A percentile compares a stretch with the other conserved stretches of the same genome.
Conservation (phyloP, 1,140 invertebrate genomes). For the Euwallacea similis region DNA sequence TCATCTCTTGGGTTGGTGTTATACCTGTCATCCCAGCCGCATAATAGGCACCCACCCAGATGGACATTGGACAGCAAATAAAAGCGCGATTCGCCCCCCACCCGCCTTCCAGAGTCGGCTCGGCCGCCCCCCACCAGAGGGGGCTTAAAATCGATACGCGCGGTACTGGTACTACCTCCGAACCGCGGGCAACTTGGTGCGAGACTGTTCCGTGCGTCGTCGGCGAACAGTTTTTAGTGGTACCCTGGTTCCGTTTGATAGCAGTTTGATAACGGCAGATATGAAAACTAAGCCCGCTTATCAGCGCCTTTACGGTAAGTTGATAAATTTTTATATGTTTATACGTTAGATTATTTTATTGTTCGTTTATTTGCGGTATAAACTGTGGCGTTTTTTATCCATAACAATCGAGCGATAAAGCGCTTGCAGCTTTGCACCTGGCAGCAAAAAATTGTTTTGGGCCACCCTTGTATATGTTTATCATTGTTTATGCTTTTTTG, state of each 20-base stretch:
- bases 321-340: conserved; percentile 52
- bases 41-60: too few relatives aligned
- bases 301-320: conserved; percentile 55
- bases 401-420: not conserved
- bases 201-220: conserved; percentile 19
- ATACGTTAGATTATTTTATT: conserved; percentile 49
- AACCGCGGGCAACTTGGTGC: conserved; percentile 18
- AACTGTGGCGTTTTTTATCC: conserved; percentile 3
- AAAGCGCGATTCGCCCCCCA: conserved; percentile 32
- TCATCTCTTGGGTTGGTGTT: too few relatives aligned
- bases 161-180: conserved; percentile 6
- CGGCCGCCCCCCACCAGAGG: conserved; percentile 12
- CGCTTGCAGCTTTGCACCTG: too few relatives aligned
- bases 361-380: conserved; percentile 37
- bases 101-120: conserved; percentile 20
- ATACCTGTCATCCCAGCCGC: too few relatives aligned
- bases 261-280: conserved; percentile 49
- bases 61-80: conserved; percentile 2
- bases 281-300: conserved; percentile 53
- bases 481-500: too few relatives aligned
- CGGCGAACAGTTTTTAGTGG: conserved; percentile 36
- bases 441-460: too few relatives aligned
- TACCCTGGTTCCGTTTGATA: conserved; percentile 43
- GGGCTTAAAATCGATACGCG: conserved; percentile 20
- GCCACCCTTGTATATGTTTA: too few relatives aligned